phyloP scores from a whole-genome alignment of 2,888 invertebrate species.

The Heliconius charithonia region DNA sequence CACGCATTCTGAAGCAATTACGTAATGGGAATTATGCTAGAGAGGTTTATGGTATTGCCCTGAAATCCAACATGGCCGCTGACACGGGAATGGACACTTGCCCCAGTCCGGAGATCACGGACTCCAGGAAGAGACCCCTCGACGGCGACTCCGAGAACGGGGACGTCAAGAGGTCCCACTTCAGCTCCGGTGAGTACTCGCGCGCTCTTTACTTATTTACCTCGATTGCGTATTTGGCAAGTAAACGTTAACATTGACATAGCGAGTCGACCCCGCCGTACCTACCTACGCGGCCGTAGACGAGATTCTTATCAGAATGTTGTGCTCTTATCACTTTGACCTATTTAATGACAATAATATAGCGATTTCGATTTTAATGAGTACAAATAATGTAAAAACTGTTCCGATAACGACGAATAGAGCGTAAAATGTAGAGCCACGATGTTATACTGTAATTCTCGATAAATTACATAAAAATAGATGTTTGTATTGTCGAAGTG shows the following conservation, averaged over 20 bases:
- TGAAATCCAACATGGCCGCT: slow-evolving; percentile 92
- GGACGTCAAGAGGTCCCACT: slow-evolving; percentile 94
- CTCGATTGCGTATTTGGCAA: slow-evolving; percentile 75
- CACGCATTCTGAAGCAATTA: slow-evolving; percentile 79
- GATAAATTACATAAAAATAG: slow-evolving; percentile 38
- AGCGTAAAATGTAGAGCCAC: slow-evolving; percentile 38
- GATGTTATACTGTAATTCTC: slow-evolving; percentile 36
- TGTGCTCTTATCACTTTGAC: slow-evolving; percentile 76
- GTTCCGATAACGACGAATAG: slow-evolving; percentile 43
- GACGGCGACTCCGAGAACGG: slow-evolving; percentile 95
- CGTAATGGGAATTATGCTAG: slow-evolving; percentile 84
- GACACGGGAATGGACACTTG: slow-evolving; percentile 97
- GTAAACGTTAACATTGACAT: slow-evolving; percentile 78
- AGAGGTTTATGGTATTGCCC: slow-evolving; percentile 83
- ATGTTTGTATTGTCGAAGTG: slow-evolving; percentile 46
- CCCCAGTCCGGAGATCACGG: slow-evolving; percentile 95
- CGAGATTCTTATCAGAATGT: slow-evolving; percentile 79
- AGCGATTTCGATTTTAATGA: slow-evolving; percentile 63
- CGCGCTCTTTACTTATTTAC: slow-evolving; percentile 58
- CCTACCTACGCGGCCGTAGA: slow-evolving; percentile 64
- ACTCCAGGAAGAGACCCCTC: slow-evolving; percentile 95
- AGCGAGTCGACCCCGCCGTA: slow-evolving; percentile 65
- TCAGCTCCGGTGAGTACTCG: slow-evolving; percentile 91
- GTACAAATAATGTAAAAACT: slow-evolving; percentile 42
- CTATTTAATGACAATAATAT: slow-evolving; percentile 68